A percentile compares a stretch with the other conserved stretches of the same genome.
Evolutionary conservation across 2,888 invertebrate species (phyloP).

Genomic region (Zele albiditarsus): DNA sequence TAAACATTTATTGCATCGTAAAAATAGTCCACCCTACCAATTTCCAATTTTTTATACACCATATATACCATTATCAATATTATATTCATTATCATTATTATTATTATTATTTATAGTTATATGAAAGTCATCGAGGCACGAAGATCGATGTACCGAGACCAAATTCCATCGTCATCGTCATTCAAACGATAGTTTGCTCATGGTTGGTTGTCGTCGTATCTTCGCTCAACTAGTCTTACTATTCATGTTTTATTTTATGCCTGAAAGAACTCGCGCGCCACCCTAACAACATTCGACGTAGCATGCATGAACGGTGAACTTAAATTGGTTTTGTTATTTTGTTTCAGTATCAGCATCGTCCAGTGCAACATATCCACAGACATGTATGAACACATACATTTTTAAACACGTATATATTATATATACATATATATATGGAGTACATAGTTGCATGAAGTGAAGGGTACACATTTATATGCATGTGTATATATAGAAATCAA

Average conservation of each 20-base stretch:
- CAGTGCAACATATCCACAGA: neutral
- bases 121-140: slow-evolving; percentile 50
- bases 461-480: neutral
- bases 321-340: slow-evolving; percentile 61
- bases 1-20: too few relatives aligned
- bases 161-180: slow-evolving; percentile 54
- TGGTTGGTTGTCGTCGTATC: neutral
- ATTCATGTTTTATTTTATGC: slow-evolving; percentile 8
- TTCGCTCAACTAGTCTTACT: neutral
- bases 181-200: neutral
- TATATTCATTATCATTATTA: too few relatives aligned
- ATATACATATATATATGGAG: slow-evolving; percentile 27
- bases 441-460: slow-evolving; percentile 19
- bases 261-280: neutral
- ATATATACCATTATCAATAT: too few relatives aligned
- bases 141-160: slow-evolving; percentile 45
- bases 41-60: too few relatives aligned
- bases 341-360: slow-evolving; percentile 24
- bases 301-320: slow-evolving; percentile 61
- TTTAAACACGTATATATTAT: neutral
- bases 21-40: too few relatives aligned
- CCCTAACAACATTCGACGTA: slow-evolving; percentile 41
- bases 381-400: slow-evolving; percentile 28
- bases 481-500: slow-evolving; percentile 2
- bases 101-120: neutral